Base-by-base conservation (phyloP, 2,113 vertebrate genomes). In the Tragelaphus imberbis region DNA sequence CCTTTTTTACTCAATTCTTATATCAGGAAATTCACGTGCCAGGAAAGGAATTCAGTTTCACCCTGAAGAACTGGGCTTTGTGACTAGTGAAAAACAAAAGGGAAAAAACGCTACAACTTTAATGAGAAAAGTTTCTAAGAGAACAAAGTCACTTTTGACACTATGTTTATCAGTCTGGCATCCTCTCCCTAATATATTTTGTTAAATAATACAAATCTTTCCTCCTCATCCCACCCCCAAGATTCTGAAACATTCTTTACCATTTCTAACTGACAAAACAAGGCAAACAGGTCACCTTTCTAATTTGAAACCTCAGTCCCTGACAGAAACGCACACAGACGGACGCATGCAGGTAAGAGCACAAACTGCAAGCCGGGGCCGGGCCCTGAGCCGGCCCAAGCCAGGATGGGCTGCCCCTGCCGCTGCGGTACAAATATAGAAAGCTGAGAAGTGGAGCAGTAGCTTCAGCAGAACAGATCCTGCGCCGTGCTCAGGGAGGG, bases 381-480 rank as follows among this genome's bases (percentile, higher is more conserved):
- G 95, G 93, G 92, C 87, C 95, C 95, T 59, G 88, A 95, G 95
- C 95, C 82, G 91, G 97, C 95, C 81, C 85, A 61, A 44, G 94
- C 58, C 5, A 7, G 33, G 0, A 19, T 47, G 84, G 94, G 92
- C 98, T 96, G 95, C 86, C 97, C 97, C 96, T 97, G 98, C 97
- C 98, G 96, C 6, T 96, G 97, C 98, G 98, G 98, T 89, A 98
- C 98, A 99, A 98, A 99, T 98, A 99, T 97, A 99, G 98, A 98
- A 98, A 98, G 98, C 96, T 98, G 88, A 96, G 95, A 98, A 98
- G 97, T 95, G 86, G 96, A 98, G 96, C 97, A 95, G 98, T 77
- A 92, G 88, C 96, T 98, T 91, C 97, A 97, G 98, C 97, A 98
- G 96, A 98, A 98, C 95, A 97, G 96, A 98, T 92, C 97, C 97